Base-by-base conservation (phyloP, 1,140 invertebrate species). In the Physella acuta region DNA sequence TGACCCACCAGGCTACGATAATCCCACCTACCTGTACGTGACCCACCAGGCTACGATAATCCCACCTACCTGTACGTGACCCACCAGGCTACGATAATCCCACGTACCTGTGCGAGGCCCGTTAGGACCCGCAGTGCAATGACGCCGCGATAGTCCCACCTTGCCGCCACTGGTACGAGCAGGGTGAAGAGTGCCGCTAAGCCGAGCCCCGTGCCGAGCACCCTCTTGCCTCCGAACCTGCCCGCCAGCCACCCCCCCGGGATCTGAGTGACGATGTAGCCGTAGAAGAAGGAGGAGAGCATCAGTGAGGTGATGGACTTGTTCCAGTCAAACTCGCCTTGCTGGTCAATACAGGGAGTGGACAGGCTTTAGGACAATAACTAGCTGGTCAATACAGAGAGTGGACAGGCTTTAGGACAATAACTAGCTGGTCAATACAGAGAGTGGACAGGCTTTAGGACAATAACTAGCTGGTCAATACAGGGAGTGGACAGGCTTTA, bases 291-390 rank as follows among this genome's bases (percentile, higher is more conserved):
- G 5, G 68, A 52, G 8, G 62, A 51, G 16, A 74, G 56, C 20
- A 74, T 64, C 5, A 70, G 28, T 28, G 70, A 52, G 49, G 62
- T 64, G 3, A 52, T 51, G 8, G 59, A 30, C 39, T 74, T 74
- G 70, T 70, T 52, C 73, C 73, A 74, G 65, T 71, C 55, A 31
- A 74, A 74, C 36, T 74, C 73, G 11, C 66, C 72, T 90, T 0
- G 90, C 91, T 86, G 90, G 90, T 73, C 94, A 95, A 85, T 94
- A n/a, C n/a, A n/a, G n/a, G n/a, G n/a, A n/a, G n/a, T n/a, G n/a
- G n/a, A n/a, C n/a, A n/a, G n/a, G n/a, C n/a, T n/a, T n/a, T n/a
- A n/a, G n/a, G n/a, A n/a, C n/a, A n/a, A n/a, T n/a, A n/a, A n/a
- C n/a, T n/a, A n/a, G n/a, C n/a, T n/a, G n/a, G n/a, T n/a, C n/a